A percentile compares a stretch with the other conserved stretches of the same genome.
These are phyloP conservation scores for Thunnus maccoyii DNA, from an alignment of 2,113 vertebrate genomes.

Conservation along the genomic window DNA sequence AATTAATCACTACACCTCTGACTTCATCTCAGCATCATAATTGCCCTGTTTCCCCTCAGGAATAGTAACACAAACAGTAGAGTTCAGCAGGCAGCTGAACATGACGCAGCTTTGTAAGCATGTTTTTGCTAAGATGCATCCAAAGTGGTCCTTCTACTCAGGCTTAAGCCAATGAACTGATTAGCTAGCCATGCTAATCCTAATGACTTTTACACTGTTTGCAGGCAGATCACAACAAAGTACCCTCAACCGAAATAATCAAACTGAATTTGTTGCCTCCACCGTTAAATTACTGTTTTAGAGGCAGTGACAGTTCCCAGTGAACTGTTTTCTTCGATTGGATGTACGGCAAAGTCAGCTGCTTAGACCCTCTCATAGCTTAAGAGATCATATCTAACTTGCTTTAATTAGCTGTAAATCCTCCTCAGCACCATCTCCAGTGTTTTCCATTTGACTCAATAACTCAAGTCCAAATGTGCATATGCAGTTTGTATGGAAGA, in stretches of 20 bases:
- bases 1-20: constrained; percentile 8
- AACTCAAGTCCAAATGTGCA: neutral
- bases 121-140: constrained; percentile 32
- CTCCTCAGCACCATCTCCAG: constrained; percentile 12
- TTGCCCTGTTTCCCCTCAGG: neutral
- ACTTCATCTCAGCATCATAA: constrained; percentile 20
- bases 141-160: constrained; percentile 18
- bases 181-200: constrained; percentile 39
- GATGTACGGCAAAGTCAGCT: constrained; percentile 3
- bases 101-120: constrained; percentile 32
- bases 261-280: neutral
- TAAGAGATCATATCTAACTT: constrained; percentile 30
- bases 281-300: neutral
- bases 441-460: constrained; percentile 33
- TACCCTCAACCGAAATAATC: neutral
- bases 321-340: constrained; percentile 4
- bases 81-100: constrained; percentile 29
- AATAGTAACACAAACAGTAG: constrained; percentile 22
- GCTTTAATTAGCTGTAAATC: constrained; percentile 60
- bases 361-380: constrained; percentile 14
- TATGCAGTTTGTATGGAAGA: neutral
- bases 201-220: constrained; percentile 26
- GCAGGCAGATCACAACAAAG: constrained; percentile 12
- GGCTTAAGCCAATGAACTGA: constrained; percentile 43
- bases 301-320: neutral